A percentile compares a stretch with the other conserved stretches of the same genome.
phyloP scores from a whole-genome alignment of 2,797 vertebrate genomes.

The Lates japonicus region DNA sequence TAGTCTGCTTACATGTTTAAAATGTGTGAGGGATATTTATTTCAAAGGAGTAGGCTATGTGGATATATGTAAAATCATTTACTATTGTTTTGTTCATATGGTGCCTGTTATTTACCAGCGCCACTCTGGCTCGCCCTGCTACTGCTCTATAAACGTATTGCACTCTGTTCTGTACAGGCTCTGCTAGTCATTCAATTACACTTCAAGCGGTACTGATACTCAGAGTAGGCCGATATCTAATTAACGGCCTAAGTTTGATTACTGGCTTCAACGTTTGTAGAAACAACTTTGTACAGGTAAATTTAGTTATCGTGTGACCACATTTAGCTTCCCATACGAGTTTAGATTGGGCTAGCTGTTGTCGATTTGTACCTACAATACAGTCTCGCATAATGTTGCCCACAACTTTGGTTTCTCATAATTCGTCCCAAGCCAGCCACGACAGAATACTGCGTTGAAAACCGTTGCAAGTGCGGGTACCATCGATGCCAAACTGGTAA shows the following conservation, averaged over 20 bases:
- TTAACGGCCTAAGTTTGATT: no score
- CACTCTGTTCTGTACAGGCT: constrained; percentile 25
- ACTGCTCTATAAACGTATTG: neutral
- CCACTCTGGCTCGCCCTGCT: constrained; percentile 33
- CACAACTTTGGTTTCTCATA: no score
- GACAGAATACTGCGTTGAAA: neutral
- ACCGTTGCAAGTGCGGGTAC: constrained; percentile 13
- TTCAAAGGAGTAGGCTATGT: neutral
- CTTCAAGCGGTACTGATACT: constrained; percentile 5
- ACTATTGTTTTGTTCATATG: neutral
- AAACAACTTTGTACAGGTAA: constrained; percentile 11
- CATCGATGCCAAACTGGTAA: constrained; percentile 32
- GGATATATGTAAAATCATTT: neutral
- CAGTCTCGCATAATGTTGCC: neutral
- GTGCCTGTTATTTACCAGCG: constrained; percentile 6
- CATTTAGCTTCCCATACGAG: neutral
- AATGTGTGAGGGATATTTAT: neutral
- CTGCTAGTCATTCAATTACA: constrained; percentile 8
- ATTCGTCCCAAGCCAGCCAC: no score
- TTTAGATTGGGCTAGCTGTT: neutral
- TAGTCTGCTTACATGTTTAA: neutral
- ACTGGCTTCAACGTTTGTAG: neutral
- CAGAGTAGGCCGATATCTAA: neutral
- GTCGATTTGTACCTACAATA: neutral
- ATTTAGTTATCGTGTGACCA: neutral